phyloP scores from a whole-genome alignment of 2,888 invertebrate species.

The Nesidiocoris tenuis region DNA sequence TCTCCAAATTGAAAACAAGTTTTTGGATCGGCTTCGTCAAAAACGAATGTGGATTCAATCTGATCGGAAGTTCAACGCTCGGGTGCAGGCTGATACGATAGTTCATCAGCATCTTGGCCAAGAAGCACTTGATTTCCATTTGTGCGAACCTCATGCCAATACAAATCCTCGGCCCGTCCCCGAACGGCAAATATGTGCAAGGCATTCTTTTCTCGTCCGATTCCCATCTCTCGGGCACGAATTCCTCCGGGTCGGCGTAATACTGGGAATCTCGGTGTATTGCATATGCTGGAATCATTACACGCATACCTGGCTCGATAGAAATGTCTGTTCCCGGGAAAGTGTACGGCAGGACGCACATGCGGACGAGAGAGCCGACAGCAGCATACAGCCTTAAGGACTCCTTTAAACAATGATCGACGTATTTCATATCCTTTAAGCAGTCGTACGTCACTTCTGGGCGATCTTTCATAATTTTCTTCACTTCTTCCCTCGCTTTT shows the following conservation, averaged over 20 bases:
- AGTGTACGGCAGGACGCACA: slow-evolving; percentile 18
- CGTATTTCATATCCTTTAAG: slow-evolving; percentile 15
- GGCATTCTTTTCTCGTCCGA: neutral
- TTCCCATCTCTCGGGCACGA: slow-evolving; percentile 23
- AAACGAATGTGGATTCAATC: slow-evolving; percentile 1
- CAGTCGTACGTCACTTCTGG: neutral
- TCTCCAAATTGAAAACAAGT: neutral
- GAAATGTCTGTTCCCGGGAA: slow-evolving; percentile 3
- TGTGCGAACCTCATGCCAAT: slow-evolving; percentile 22
- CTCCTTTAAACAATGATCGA: slow-evolving; percentile 28
- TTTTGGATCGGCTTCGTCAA: neutral
- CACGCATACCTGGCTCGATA: slow-evolving; percentile 1
- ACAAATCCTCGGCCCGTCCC: slow-evolving; percentile 35
- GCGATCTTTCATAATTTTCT: neutral
- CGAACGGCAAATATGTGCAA: slow-evolving; percentile 24
- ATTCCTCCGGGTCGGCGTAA: slow-evolving; percentile 16
- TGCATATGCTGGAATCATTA: neutral
- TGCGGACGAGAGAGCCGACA: neutral
- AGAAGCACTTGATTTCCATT: slow-evolving; percentile 3
- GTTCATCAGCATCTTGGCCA: slow-evolving; percentile 2
- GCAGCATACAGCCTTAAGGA: slow-evolving; percentile 10
- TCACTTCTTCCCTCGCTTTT: neutral
- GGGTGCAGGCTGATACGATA: neutral
- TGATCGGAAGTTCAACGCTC: neutral
- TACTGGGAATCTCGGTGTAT: slow-evolving; percentile 9